These are phyloP conservation scores for Pholis gunnellus DNA, from an alignment of 2,113 vertebrate species.

Conservation along the genomic window DNA sequence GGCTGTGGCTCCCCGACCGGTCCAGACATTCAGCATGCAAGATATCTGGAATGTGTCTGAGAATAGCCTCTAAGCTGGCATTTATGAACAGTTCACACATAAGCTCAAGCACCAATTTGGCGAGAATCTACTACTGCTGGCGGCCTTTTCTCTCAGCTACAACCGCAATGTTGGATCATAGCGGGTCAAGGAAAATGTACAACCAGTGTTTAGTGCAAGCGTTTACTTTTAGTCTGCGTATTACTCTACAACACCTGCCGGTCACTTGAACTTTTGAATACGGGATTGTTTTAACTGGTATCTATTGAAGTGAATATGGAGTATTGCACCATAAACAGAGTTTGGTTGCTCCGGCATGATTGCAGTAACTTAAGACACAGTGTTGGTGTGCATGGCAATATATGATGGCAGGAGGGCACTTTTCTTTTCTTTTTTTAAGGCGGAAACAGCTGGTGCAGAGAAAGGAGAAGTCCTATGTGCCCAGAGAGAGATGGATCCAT, in stretches of 20 bases:
- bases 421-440: conserved; percentile 35
- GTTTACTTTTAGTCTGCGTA: not conserved
- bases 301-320: not conserved
- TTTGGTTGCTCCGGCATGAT: not conserved
- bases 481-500: conserved; percentile 76
- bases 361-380: conserved; percentile 3
- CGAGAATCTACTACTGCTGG: too few relatives aligned
- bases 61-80: too few relatives aligned
- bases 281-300: not conserved
- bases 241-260: not conserved
- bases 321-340: not conserved
- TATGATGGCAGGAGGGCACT: conserved; percentile 16
- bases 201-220: not conserved
- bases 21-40: too few relatives aligned
- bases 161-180: too few relatives aligned
- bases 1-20: too few relatives aligned
- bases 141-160: not conserved
- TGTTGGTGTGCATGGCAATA: conserved; percentile 19
- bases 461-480: conserved; percentile 83
- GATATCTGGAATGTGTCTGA: too few relatives aligned
- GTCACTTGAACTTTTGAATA: not conserved
- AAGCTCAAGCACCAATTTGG: too few relatives aligned
- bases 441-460: conserved; percentile 82
- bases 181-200: not conserved
- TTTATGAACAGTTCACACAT: too few relatives aligned